Evolutionary conservation across 2,113 vertebrate genomes (phyloP), one percentile per base, ranked within the genome.

Genomic region (Oplegnathus fasciatus): DNA sequence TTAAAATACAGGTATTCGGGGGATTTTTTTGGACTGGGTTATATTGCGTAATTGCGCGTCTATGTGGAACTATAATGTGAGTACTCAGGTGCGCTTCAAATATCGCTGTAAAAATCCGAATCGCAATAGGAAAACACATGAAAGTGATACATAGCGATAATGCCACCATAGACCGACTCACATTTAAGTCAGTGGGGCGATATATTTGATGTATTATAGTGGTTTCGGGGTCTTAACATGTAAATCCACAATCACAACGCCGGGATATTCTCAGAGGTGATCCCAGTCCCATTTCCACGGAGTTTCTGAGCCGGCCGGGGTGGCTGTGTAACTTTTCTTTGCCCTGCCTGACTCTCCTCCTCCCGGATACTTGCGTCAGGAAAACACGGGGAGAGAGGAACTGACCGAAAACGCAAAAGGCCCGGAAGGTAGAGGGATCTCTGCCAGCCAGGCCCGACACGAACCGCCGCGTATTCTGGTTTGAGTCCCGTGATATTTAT

Each of bases 321-420:
- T 9, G 46, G 87, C 68, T 62, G 62, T 67, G 64, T 46, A 93
- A 94, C 93, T 94, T 93, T 93, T 68, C 72, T 75, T n/a, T 75
- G 78, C 91, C 87, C 74, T 78, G 84, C 34, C 62, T 48, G 74
- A 69, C 61, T 87, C 89, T 82, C 89, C 75, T 86, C 89, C 83
- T 90, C 75, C 86, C 88, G 93, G 93, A 78, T 85, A 82, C 64
- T 24, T 24, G 80, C 75, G 75, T 71, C 91, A 94, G 95, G 95
- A 94, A 95, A 95, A 84, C 88, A 81, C 93, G 94, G 89, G 87
- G 95, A 88, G 92, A 90, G 86, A 80, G 76, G 40, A 80, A 73
- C 82, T 74, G 86, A 82, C 61, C 79, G 80, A 85, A 79, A 82
- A 58, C 15, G 57, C 72, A 42, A 84, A 84, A 82, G 94, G 90